Base-by-base conservation (phyloP, 35 echinoderm and acorn worm species). In the Heliocidaris tuberculata region DNA sequence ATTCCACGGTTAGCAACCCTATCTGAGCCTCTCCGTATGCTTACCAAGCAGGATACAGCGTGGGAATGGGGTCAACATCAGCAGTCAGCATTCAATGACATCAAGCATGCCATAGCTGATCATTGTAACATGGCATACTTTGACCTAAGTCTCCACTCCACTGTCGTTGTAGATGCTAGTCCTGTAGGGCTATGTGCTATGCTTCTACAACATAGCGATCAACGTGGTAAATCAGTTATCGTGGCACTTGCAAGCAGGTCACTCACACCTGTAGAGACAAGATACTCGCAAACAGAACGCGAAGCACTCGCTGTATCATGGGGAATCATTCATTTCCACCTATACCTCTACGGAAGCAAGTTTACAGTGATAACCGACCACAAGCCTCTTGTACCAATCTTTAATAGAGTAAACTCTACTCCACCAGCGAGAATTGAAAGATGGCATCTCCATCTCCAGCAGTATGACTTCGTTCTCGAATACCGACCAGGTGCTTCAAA, bases 371-470 rank as follows among this genome's bases (percentile, higher is more conserved):
- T 94, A 24, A 99, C 98, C 27, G 95, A 99, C 88, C 98, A 97
- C 60, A 99, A 99, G 71, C 94, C 98, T 15, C 70, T 96, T 24
- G 15, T 99, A 4, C 96, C 96, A 32, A 50, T 99, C n/a, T 97
- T 96, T 86, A 99, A 97, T 71, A 95, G 92, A 31, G 86, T 60
- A 60, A 31, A 92, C 48, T 92, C 94, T 85, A 95, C 93, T 86
- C 94, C 98, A 24, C 96, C 98, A 16, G 94, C 95, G 21, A 85
- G 98, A 96, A 96, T 97, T 93, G 96, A 99, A 93, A 48, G 96
- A 94, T 98, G 97, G 97, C 71, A 96, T 12, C 61, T 98, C 11
- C 94, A 95, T 60, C 86, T 98, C 48, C 97, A 98, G 94, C 94
- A 95, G 92, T 98, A 96, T 59, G 92, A 95, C 50, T 98, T 94